These are phyloP conservation scores for Gallinago media DNA, from an alignment of 2,113 vertebrate genomes.

Conservation along the genomic window DNA sequence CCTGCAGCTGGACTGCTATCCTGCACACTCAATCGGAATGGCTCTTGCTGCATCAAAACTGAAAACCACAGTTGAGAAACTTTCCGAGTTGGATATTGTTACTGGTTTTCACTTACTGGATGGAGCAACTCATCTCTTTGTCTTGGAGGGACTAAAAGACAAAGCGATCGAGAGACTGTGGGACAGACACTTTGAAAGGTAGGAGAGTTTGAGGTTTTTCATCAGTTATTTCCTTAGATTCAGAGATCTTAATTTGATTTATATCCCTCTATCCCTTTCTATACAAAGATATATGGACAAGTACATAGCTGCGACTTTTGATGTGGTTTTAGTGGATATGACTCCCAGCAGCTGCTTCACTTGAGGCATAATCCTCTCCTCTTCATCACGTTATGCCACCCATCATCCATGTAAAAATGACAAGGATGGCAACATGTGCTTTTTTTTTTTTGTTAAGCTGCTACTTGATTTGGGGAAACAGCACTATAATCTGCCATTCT, in stretches of 20 bases:
- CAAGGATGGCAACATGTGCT: not conserved
- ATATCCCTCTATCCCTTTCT: not conserved
- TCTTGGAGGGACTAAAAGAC: conserved; percentile 86
- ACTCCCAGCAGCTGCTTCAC: not conserved
- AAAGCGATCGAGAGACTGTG: conserved; percentile 79
- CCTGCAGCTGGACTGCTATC: conserved; percentile 63
- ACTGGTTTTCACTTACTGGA: conserved; percentile 87
- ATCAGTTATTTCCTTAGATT: not conserved
- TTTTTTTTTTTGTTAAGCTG: not conserved
- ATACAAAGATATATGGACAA: not conserved
- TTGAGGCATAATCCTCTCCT: not conserved
- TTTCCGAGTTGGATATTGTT: conserved; percentile 76
- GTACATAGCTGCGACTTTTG: not conserved
- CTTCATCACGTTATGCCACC: not conserved
- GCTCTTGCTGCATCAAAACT: conserved; percentile 69
- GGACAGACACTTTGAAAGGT: conserved; percentile 71
- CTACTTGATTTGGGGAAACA: not conserved
- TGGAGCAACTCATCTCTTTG: conserved; percentile 78
- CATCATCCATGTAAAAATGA: not conserved
- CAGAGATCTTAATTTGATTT: not conserved
- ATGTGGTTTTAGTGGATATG: not conserved
- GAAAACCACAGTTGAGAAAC: conserved; percentile 42
- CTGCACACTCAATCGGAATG: conserved; percentile 13
- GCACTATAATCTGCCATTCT: not conserved
- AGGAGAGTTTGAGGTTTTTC: not conserved